Evolutionary conservation across 2,797 vertebrate species (phyloP), one percentile per base, ranked within the genome.

Genomic region (Centroberyx gerrardi): DNA sequence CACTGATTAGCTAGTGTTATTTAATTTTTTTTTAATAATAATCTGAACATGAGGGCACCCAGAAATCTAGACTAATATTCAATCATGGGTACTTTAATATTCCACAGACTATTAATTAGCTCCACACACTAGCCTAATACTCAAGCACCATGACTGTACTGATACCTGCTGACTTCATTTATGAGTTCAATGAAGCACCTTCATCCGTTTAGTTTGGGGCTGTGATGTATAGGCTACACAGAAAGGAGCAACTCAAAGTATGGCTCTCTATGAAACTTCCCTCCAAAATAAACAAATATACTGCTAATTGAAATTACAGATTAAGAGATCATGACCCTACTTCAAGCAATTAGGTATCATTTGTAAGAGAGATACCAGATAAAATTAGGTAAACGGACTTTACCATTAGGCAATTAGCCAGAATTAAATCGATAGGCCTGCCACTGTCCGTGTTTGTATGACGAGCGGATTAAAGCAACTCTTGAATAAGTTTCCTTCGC

Each of bases 401-500:
- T 14, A n/a, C 36, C 38, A 29, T 59, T 36, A 27, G 31, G 22
- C 38, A 62, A 14, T 13, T 62, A 62, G 55, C 33, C 52, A 28
- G 22, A 28, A 28, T 28, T 29, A 10, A 61, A 55, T n/a, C 38
- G 54, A 64, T 53, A 78, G 53, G 44, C 48, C 29, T 59, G 42
- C 14, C 42, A 44, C 42, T 15, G 60, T 60, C 31, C 62, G 48
- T 31, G 40, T 58, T 55, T 72, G 68, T 75, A 51, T 82, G 81
- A 74, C 13, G 17, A n/a, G 40, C 48, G 38, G 18, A 48, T 55
- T 55, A 14, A 71, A 75, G 36, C 2, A 62, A 75, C 85, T 80
- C 78, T 49, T 70, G 33, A 78, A 74, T 77, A 82, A 88, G 76
- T 90, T 88, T 82, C 84, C 68, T 5, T 52, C 76, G 38, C 68